Base-by-base conservation (phyloP, 2,888 invertebrate genomes). In the Dioctria linearis region DNA sequence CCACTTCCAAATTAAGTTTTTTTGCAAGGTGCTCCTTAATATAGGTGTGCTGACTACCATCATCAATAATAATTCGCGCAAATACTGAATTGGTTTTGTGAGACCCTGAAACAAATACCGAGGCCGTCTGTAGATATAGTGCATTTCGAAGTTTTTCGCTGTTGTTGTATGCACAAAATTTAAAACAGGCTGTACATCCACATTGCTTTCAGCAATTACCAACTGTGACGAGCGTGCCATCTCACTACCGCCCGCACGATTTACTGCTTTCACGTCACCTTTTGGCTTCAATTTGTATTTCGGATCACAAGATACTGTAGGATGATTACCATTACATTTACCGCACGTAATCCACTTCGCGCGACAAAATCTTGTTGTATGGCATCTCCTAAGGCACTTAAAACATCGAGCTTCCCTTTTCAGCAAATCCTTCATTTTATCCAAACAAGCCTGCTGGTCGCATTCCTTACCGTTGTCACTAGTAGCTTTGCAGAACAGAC, bases 101-200 rank as follows among this genome's bases (percentile, higher is more conserved):
- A 65, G 69, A 65, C 61, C 25, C 61, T 25, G 59, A 59, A 6
- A 37, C 51, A 46, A 69, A 63, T 4, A 75, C 81, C 13, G 63
- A 82, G 11, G 79, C 76, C 6, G 80, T 81, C 59, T 81, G 76
- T 13, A 81, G 71, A 61, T 80, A 81, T 6, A 76, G 57, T 8
- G 46, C 49, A 67, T 65, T 49, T 9, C 8, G 25, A 13, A 5
- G 37, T 9, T 11, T 11, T 73, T 11, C 51, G 8, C 8, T 4
- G 4, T 46, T 46, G 4, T 46, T 8, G 8, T 46, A 8, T 46
- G 46, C 46, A 46, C 46, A 46, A 8, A 46, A 46, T 46, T 46
- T 46, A 46, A 46, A 40, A 51, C 65, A 40, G 59, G 13, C n/a
- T n/a, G n/a, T n/a, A n/a, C n/a, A n/a, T n/a, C n/a, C n/a, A n/a